Evolutionary conservation across 2,888 invertebrate genomes (phyloP), one percentile per base, ranked within the genome.

Genomic region (Polietes domitor): DNA sequence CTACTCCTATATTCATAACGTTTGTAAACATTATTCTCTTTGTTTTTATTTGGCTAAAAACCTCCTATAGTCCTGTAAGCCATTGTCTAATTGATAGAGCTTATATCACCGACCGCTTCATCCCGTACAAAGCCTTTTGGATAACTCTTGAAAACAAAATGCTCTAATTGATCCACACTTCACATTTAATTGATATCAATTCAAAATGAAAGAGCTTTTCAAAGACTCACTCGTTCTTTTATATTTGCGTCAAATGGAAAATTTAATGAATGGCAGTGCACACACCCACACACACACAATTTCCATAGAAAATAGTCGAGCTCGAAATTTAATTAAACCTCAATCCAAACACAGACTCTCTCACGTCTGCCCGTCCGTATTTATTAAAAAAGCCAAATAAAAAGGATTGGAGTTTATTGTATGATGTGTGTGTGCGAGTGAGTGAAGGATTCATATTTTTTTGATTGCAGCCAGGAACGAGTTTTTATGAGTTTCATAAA

Each of bases 291-390:
- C 63, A 63, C 43, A 61, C 28, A 68, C 19, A 68, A 43, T 43
- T 68, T 68, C 68, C 68, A 68, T 68, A 68, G 68, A 68, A 68
- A 70, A 82, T 43, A 81, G 75, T 28, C 76, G 15, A 74, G 68
- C 81, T 84, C 72, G 55, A 81, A 84, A 84, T 84, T 84, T 84
- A 81, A 84, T 84, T 84, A 84, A 84, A 84, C 58, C 78, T 37
- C 65, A 65, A 41, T 37, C 1, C 65, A 65, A 65, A 17, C 37
- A 65, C 6, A 41, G 61, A 15, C 68, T 68, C 43, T 24, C 26
- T 77, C 74, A 58, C 76, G 75, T 76, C 78, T 79, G 68, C 61
- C n/a, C 32, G 55, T 55, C n/a, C 32, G 55, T 55, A 76, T 84
- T 84, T 81, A 84, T 84, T 81, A 81, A 80, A 75, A 83, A 74